phyloP scores from a whole-genome alignment of 1,140 invertebrate genomes.

The Bombus impatiens region DNA sequence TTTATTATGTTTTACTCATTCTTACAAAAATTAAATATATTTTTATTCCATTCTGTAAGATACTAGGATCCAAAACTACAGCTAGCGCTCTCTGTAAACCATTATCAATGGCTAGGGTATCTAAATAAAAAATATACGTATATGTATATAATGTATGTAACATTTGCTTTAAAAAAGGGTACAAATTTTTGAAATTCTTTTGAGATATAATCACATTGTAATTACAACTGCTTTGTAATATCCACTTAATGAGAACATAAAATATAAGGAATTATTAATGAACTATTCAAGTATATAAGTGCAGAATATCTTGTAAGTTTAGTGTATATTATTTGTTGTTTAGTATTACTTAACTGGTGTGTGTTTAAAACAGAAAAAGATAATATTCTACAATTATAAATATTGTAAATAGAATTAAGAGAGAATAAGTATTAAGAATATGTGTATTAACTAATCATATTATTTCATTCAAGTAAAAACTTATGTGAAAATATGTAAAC shows the following conservation, averaged over 20 bases:
- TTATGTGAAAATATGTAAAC: not conserved
- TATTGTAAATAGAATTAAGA: no score
- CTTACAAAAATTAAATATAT: not conserved
- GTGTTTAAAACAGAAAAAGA: not conserved
- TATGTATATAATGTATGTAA: not conserved
- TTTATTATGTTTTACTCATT: not conserved
- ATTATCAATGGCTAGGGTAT: not conserved
- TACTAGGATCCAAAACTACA: not conserved
- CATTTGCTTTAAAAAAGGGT: not conserved
- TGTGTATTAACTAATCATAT: not conserved
- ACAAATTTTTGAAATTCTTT: not conserved
- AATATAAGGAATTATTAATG: not conserved
- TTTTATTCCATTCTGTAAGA: not conserved
- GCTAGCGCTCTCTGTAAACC: slow-evolving; percentile 1
- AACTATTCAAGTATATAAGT: not conserved
- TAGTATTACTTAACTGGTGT: not conserved
- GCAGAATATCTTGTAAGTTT: not conserved
- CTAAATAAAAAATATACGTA: not conserved
- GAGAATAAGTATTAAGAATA: no score
- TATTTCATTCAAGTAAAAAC: not conserved
- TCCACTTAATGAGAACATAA: no score
- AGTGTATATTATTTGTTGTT: not conserved
- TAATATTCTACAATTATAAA: not conserved
- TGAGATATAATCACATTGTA: not conserved
- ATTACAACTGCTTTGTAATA: not conserved